Evolutionary conservation across 2,113 vertebrate genomes (phyloP).

Genomic region (Cephalopterus ornatus): DNA sequence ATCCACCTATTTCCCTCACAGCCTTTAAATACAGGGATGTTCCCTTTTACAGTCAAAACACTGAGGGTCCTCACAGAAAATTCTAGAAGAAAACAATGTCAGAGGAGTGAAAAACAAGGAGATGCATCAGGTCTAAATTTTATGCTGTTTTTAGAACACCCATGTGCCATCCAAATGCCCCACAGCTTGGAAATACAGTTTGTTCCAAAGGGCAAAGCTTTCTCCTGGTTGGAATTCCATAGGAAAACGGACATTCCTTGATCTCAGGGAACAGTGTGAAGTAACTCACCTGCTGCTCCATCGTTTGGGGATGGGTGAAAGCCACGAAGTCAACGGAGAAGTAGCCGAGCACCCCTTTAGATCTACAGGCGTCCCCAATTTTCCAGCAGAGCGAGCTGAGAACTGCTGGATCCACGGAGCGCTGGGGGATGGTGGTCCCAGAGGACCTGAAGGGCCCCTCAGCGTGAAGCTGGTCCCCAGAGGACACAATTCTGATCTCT

Average conservation of each 20-base stretch:
- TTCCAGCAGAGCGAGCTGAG: constrained; percentile 75
- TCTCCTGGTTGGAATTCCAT: background rate
- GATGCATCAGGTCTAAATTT: background rate
- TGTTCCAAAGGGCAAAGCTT: background rate
- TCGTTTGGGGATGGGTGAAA: constrained; percentile 76
- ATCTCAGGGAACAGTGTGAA: background rate
- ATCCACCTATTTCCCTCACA: accelerated
- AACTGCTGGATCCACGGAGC: constrained; percentile 76
- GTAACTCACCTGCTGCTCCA: constrained; percentile 84
- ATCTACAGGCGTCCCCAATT: constrained; percentile 80
- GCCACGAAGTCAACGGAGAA: constrained; percentile 84
- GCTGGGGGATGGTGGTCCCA: constrained; percentile 81
- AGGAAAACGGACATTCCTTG: background rate
- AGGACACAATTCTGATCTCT: constrained; percentile 76
- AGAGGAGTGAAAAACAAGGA: background rate
- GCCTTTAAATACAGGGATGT: background rate
- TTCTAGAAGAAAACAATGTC: background rate
- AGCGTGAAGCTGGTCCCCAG: constrained; percentile 84
- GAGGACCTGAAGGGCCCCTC: constrained; percentile 73
- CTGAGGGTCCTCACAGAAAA: background rate
- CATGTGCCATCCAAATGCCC: accelerated
- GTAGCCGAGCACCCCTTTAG: constrained; percentile 77
- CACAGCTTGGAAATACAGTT: background rate
- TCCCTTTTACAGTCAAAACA: background rate
- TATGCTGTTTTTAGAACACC: background rate